Base-by-base conservation (phyloP, 2,113 vertebrate species). In the Formicarius rufipectus region DNA sequence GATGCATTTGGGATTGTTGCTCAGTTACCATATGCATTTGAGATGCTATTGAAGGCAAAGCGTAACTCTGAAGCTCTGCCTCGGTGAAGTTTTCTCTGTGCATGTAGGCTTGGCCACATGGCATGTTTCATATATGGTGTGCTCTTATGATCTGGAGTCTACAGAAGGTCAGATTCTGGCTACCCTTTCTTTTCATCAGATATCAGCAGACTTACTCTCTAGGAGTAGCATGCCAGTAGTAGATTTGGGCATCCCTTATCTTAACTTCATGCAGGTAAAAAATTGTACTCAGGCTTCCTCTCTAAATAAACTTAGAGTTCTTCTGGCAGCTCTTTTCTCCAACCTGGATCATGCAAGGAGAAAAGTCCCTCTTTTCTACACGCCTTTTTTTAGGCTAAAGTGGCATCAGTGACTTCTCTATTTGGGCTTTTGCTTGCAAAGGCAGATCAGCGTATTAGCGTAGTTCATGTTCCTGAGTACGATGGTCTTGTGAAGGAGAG, bases 341-440 rank as follows among this genome's bases (percentile, higher is more conserved):
- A 52, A 0, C 15, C 33, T 47, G 62, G 18, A 12, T 40, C 31
- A 14, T 8, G 5, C n/a, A 68, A 50, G 64, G 47, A 75, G 33
- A 14, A 59, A 79, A 79, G 3, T 31, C 7, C 68, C n/a, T 9
- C 12, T 72, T 68, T 91, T 60, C 67, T 82, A 30, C 25, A 56
- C 12, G n/a, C 23, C 7, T 19, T 9, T 47, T 14, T 0, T 0
- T 7, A 31, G 69, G n/a, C 39, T 79, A 60, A 83, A 64, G 49
- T 21, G 7, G 31, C 10, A 37, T 68, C 28, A 17, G 40, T 59
- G n/a, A 8, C 12, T 68, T 7, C 33, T 75, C 30, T 49, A 18
- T 33, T 30, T 45, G 14, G n/a, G 21, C 64, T 96, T 53, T 45
- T 83, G 24, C 37, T 64, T 72, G 81, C 30, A 13, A 52, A 74